Evolutionary conservation across 2,113 vertebrate species (phyloP).

Genomic region (Aleadryas rufinucha): DNA sequence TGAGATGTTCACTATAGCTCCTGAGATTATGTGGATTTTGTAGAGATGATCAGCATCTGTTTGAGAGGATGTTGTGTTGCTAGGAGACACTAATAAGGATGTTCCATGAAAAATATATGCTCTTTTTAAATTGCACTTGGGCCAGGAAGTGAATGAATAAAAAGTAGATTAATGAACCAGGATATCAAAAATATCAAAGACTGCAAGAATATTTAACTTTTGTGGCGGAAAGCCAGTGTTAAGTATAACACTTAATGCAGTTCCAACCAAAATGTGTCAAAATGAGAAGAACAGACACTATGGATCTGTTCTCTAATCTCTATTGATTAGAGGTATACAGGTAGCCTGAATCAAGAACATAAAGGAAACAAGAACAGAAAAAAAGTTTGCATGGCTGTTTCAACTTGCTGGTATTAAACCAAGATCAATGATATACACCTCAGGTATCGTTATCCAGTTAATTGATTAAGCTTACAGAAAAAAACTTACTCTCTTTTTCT

Average conservation of each 20-base stretch:
- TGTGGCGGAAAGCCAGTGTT: not conserved
- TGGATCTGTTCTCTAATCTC: too few species aligned
- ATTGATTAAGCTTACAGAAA: not conserved
- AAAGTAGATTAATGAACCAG: not conserved
- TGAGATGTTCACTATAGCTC: not conserved
- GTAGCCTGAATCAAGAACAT: not conserved
- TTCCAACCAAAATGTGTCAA: not conserved
- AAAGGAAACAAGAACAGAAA: not conserved
- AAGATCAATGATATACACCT: not conserved
- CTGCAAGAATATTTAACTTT: not conserved
- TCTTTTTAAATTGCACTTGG: not conserved
- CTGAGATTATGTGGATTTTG: not conserved
- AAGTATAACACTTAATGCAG: not conserved
- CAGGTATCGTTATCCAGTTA: not conserved
- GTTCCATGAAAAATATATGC: not conserved
- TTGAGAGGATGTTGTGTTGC: not conserved
- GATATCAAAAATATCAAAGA: not conserved
- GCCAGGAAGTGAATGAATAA: not conserved
- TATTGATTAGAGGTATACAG: not conserved
- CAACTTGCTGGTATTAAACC: not conserved
- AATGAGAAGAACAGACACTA: not conserved
- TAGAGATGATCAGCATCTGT: not conserved
- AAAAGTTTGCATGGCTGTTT: not conserved
- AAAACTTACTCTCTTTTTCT: not conserved
- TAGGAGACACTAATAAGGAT: not conserved